These are phyloP conservation scores for Noctua comes DNA, from an alignment of 2,888 invertebrate species.

Conservation along the genomic window DNA sequence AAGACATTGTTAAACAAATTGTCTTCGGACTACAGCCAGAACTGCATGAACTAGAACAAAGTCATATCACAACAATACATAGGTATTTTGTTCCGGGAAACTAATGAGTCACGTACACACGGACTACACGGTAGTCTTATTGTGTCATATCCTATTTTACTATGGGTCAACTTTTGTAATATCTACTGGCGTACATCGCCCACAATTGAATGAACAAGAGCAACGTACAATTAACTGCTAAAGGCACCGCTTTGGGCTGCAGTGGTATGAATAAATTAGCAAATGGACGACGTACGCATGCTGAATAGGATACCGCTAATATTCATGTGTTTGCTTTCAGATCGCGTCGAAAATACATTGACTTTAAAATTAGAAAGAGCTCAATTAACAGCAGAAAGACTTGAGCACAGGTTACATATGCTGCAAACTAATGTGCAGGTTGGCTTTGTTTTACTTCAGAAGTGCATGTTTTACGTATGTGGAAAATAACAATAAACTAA, in stretches of 20 bases:
- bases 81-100: conserved; percentile 69
- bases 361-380: conserved; percentile 86
- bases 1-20: conserved; percentile 37
- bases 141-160: conserved; percentile 89
- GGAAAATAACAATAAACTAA: not conserved
- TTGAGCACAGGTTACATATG: conserved; percentile 87
- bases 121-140: conserved; percentile 66
- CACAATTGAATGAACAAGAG: conserved; percentile 84
- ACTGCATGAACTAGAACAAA: conserved; percentile 45
- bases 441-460: conserved; percentile 49
- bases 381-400: conserved; percentile 87
- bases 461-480: not conserved
- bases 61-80: conserved; percentile 56
- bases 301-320: conserved; percentile 73
- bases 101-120: conserved; percentile 71
- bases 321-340: conserved; percentile 78
- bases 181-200: conserved; percentile 73
- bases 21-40: conserved; percentile 27
- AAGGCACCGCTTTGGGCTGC: conserved; percentile 75
- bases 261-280: conserved; percentile 75
- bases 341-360: conserved; percentile 86
- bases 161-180: conserved; percentile 83
- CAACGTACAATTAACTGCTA: conserved; percentile 81
- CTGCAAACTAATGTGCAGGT: conserved; percentile 86
- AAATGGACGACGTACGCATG: conserved; percentile 66